These are phyloP conservation scores for Formica aserva DNA, from an alignment of 2,888 invertebrate genomes.

Conservation along the genomic window DNA sequence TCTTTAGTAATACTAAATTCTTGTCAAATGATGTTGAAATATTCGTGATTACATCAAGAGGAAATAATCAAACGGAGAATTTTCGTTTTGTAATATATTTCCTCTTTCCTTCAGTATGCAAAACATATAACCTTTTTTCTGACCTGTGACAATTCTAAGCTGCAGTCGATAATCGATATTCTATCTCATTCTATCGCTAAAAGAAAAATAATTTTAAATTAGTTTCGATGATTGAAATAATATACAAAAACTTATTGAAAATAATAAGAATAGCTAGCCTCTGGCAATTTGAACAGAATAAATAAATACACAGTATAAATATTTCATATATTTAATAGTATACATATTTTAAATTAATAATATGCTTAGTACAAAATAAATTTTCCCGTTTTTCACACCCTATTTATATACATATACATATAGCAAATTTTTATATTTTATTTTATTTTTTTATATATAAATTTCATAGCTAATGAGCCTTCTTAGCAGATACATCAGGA, in stretches of 20 bases:
- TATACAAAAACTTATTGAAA: background rate
- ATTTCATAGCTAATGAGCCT: constrained; percentile 69
- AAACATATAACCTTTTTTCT: background rate
- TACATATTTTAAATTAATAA: background rate
- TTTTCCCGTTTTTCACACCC: background rate
- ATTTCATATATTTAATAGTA: background rate
- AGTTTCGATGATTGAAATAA: no score
- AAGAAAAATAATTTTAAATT: no score
- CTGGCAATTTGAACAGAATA: background rate
- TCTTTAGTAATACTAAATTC: background rate
- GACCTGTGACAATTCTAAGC: background rate
- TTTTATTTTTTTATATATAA: background rate
- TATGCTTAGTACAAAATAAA: background rate
- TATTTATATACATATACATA: background rate
- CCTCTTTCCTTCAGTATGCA: background rate
- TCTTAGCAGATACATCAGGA: constrained; percentile 63
- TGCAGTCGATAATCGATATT: background rate
- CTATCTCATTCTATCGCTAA: no score
- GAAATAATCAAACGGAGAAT: background rate
- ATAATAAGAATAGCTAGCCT: background rate
- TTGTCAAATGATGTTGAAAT: background rate
- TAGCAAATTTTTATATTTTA: background rate
- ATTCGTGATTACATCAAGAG: background rate
- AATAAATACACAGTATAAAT: background rate
- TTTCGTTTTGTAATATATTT: background rate